phyloP scores from a whole-genome alignment of 1,140 invertebrate species.

The Cepaea nemoralis region DNA sequence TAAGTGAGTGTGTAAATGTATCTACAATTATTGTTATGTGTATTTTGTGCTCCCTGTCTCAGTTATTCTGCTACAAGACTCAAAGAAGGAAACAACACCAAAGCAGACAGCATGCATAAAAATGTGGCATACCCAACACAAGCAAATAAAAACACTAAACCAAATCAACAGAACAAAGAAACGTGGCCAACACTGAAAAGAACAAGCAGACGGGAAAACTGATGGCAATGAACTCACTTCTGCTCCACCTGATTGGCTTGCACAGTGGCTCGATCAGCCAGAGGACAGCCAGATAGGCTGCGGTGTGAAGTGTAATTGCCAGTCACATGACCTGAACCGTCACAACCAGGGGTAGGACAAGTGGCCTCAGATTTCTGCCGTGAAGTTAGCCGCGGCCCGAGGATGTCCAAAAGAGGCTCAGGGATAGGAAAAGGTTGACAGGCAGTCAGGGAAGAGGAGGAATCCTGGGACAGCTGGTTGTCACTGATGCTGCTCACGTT shows the following conservation, averaged over 20 bases:
- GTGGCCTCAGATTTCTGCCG: slow-evolving; percentile 41
- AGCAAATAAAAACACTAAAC: background rate
- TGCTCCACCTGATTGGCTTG: slow-evolving; percentile 69
- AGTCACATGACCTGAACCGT: slow-evolving; percentile 75
- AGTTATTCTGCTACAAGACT: no score
- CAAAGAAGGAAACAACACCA: background rate
- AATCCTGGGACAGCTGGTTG: slow-evolving; percentile 19
- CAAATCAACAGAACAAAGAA: background rate
- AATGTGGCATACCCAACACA: background rate
- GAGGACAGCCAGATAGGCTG: slow-evolving; percentile 82
- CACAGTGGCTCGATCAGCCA: slow-evolving; percentile 76
- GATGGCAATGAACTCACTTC: slow-evolving; percentile 77
- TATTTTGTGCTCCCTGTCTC: no score
- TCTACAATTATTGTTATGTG: no score
- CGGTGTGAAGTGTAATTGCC: slow-evolving; percentile 84
- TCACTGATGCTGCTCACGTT: slow-evolving; percentile 26
- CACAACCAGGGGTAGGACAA: slow-evolving; percentile 73
- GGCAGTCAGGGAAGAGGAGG: slow-evolving; percentile 36
- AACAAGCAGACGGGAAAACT: slow-evolving; percentile 2
- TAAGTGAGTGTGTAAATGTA: no score
- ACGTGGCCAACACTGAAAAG: slow-evolving; percentile 7
- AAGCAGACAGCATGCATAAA: slow-evolving; percentile 13
- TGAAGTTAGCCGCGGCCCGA: slow-evolving; percentile 23
- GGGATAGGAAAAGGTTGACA: slow-evolving; percentile 12
- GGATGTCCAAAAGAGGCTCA: slow-evolving; percentile 1